Evolutionary conservation across 92 coral and sea anemone genomes (phyloP).

Genomic region (Metridium senile): DNA sequence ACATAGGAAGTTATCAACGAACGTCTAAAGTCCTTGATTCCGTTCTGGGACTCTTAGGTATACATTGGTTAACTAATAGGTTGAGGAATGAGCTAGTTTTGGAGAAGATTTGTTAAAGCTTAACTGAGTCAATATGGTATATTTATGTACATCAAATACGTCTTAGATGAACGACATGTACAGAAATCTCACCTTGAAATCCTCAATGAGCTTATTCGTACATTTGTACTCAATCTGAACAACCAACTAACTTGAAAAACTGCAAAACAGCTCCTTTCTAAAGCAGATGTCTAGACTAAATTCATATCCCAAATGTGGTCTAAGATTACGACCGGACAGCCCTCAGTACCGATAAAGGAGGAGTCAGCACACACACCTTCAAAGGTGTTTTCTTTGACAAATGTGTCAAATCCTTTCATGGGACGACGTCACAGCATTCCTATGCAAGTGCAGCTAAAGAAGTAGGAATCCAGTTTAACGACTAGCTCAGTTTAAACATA

Average conservation of each 20-base stretch:
- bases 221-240: neutral
- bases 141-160: constrained; percentile 5
- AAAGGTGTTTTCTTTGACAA: constrained; percentile 38
- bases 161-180: neutral
- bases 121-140: neutral
- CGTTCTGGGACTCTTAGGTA: too few species aligned
- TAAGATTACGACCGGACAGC: constrained; percentile 40
- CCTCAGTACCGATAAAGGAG: constrained; percentile 28
- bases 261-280: constrained; percentile 8
- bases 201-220: neutral
- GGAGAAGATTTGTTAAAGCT: neutral
- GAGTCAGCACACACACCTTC: constrained; percentile 38
- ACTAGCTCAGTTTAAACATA: too few species aligned
- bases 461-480: too few species aligned
- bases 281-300: constrained; percentile 33
- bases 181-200: constrained; percentile 2
- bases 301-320: constrained; percentile 11
- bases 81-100: neutral
- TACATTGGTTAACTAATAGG: too few species aligned
- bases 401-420: constrained; percentile 37
- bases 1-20: constrained; percentile 5
- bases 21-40: too few species aligned
- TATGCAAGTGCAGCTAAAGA: neutral
- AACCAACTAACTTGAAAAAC: constrained; percentile 4
- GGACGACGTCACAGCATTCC: constrained; percentile 36